Base-by-base conservation (phyloP, 2,797 vertebrate genomes). In the Phoebastria nigripes region DNA sequence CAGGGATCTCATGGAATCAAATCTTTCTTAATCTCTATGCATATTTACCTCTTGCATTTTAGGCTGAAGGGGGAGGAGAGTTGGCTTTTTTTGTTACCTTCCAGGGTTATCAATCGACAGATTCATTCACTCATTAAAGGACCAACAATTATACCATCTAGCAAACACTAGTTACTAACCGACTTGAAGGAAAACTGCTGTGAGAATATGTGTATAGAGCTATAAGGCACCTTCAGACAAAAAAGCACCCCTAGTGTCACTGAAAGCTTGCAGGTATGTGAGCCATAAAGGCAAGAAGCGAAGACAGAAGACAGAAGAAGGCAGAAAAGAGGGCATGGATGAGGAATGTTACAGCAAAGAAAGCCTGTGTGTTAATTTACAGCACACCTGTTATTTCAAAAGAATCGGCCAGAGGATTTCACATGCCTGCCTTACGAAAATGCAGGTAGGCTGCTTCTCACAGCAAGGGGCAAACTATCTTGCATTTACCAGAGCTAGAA, bases 241-340 rank as follows among this genome's bases (percentile, higher is more conserved):
- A 71, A 82, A 65, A 12, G 0, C 8, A 62, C 6, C 12, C 13
- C 21, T 62, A n/a, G 4, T 26, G 28, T 81, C 28, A 33, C 49
- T 78, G 49, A 37, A 94, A 65, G 11, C 8, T 81, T 78, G 29
- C 21, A 49, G n/a, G 17, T 52, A 49, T 22, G 8, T 74, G 51
- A 95, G 61, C 29, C 86, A 89, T 83, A 82, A 67, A 81, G 44
- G 42, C 56, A 63, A 41, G 31, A 90, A 82, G 26, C 39, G 39
- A 92, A 84, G 31, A 71, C 18, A 51, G 47, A 70, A 31, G 18
- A 25, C 15, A 84, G 17, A 67, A 55, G 39, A 58, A 49, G 44
- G 37, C n/a, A 49, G 42, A 85, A 66, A 8, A 82, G 51, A 77
- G 39, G 52, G 19, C 17, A 70, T 28, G 19, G 35, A 63, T 51